A percentile compares a stretch with the other conserved stretches of the same genome.
Evolutionary conservation across 2,888 invertebrate genomes (phyloP).

Genomic region (Thecocarcelia acutangulata): DNA sequence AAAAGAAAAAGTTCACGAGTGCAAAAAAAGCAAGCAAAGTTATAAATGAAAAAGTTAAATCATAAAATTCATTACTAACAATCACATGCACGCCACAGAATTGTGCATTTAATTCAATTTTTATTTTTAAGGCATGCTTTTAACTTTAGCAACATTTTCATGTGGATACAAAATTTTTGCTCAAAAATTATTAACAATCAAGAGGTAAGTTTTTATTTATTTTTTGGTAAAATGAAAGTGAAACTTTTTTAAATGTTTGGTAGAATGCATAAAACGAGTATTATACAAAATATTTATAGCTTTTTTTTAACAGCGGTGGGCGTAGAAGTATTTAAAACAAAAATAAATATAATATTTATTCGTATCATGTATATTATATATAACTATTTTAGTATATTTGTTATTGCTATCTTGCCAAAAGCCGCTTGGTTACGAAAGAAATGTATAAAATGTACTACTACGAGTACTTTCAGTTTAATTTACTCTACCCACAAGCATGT

Average conservation of each 20-base stretch:
- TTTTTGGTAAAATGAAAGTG: slow-evolving; percentile 56
- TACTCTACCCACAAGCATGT: too few relatives aligned
- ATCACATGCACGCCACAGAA: slow-evolving; percentile 15
- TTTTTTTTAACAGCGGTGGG: too few relatives aligned
- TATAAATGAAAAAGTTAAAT: slow-evolving; percentile 34
- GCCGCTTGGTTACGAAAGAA: too few relatives aligned
- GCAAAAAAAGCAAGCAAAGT: slow-evolving; percentile 5
- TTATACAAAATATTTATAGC: neutral
- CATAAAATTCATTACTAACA: slow-evolving; percentile 11
- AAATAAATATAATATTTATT: too few relatives aligned
- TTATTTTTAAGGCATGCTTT: neutral
- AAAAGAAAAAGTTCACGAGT: slow-evolving; percentile 26
- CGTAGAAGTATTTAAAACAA: too few relatives aligned
- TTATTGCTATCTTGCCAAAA: too few relatives aligned
- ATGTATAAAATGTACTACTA: too few relatives aligned
- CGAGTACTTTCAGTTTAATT: too few relatives aligned
- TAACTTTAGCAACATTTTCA: neutral
- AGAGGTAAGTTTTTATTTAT: slow-evolving; percentile 37
- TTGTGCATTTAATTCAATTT: slow-evolving; percentile 39
- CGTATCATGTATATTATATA: too few relatives aligned
- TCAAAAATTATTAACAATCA: slow-evolving; percentile 4
- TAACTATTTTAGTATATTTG: too few relatives aligned
- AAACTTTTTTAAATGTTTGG: slow-evolving; percentile 43
- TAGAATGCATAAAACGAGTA: slow-evolving; percentile 30
- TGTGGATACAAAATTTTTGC: slow-evolving; percentile 39